Conservation (phyloP, 2,888 invertebrate species). For the Acanthoscelides obtectus region DNA sequence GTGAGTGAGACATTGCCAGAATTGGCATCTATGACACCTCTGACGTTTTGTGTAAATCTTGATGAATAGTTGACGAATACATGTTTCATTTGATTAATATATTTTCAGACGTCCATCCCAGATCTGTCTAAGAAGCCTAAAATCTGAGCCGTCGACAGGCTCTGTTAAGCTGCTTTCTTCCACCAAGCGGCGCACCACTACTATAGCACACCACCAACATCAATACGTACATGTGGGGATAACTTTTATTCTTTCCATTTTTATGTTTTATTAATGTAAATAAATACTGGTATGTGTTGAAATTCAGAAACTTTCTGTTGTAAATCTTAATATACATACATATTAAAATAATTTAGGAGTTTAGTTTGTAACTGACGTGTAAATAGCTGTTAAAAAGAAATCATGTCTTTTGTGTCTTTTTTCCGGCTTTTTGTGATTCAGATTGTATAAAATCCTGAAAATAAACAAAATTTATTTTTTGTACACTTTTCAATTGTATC, state of each 20-base stretch:
- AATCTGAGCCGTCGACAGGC: conserved; percentile 74
- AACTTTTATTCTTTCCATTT: conserved; percentile 3
- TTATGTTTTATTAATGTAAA: conserved; percentile 7
- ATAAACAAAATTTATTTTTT: conserved; percentile 16
- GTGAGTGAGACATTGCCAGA: no score
- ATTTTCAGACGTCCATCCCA: conserved; percentile 73
- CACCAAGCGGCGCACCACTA: conserved; percentile 1
- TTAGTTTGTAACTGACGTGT: conserved; percentile 2
- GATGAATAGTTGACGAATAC: no score
- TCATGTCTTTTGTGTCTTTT: no score
- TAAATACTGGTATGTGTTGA: conserved; percentile 4
- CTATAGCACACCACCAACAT: conserved; percentile 1
- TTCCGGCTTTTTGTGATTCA: conserved; percentile 9
- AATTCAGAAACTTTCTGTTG: not conserved
- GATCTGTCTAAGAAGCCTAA: conserved; percentile 60
- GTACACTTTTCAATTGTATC: no score
- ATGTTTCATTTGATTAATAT: no score
- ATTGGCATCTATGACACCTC: no score
- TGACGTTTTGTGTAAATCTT: no score
- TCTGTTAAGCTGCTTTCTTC: conserved; percentile 49
- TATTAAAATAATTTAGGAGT: not conserved
- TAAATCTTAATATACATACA: not conserved
- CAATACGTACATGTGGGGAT: not conserved
- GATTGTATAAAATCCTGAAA: conserved; percentile 9
- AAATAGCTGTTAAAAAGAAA: conserved; percentile 11